A percentile compares a stretch with the other conserved stretches of the same genome.
These are phyloP conservation scores for Gymnopithys bicolor DNA, from an alignment of 2,797 vertebrate species.

Conservation along the genomic window DNA sequence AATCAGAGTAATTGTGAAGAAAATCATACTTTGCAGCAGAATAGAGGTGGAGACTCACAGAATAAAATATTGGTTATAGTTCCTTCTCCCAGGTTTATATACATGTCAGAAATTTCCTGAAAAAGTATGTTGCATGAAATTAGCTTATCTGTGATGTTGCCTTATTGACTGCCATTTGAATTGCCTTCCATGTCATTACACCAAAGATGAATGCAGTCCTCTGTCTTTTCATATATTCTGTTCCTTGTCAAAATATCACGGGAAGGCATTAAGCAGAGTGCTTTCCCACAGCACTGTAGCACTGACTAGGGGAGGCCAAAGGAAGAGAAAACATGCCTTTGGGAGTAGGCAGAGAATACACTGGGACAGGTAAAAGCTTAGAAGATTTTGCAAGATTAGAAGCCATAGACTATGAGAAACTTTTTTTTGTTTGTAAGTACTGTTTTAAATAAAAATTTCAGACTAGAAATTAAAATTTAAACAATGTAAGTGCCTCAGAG, in stretches of 20 bases:
- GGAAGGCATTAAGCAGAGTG: slow-evolving; percentile 24
- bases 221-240: neutral
- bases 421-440: slow-evolving; percentile 67
- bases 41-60: neutral
- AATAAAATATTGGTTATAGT: neutral
- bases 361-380: slow-evolving; percentile 47
- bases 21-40: neutral
- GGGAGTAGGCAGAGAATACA: slow-evolving; percentile 14
- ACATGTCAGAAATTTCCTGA: neutral
- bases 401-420: slow-evolving; percentile 1
- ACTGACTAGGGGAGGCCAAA: neutral
- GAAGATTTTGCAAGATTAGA: slow-evolving; percentile 2
- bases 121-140: neutral
- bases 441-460: slow-evolving; percentile 78
- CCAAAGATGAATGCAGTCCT: neutral
- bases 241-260: neutral
- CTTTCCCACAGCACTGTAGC: neutral
- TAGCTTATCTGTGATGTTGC: neutral
- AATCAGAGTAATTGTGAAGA: neutral
- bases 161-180: neutral
- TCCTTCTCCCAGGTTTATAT: neutral
- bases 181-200: neutral
- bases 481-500: slow-evolving; percentile 77
- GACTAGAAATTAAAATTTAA: slow-evolving; percentile 81
- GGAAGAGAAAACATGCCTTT: neutral